Conservation (phyloP, 2,888 invertebrate genomes). For the Drosophila meridiana region DNA sequence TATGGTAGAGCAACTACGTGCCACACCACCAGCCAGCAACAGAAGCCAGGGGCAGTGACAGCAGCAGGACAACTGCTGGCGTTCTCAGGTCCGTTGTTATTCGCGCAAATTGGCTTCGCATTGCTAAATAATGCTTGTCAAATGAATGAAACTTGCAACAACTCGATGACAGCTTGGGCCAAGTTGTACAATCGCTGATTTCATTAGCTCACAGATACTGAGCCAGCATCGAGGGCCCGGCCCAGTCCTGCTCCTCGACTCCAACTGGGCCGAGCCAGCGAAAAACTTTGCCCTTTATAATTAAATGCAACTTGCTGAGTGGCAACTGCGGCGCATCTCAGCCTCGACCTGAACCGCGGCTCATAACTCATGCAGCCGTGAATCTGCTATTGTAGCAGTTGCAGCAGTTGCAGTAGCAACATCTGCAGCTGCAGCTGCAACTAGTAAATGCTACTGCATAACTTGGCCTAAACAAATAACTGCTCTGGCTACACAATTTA, state of each 20-base stretch:
- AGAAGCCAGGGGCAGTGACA: not conserved
- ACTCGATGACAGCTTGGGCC: conserved; percentile 32
- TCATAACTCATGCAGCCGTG: conserved; percentile 48
- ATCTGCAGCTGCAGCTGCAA: conserved; percentile 10
- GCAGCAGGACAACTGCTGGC: conserved; percentile 43
- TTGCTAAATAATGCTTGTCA: conserved; percentile 45
- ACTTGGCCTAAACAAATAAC: conserved; percentile 34
- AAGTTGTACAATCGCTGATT: conserved; percentile 32
- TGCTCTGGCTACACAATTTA: conserved; percentile 29
- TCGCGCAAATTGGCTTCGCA: conserved; percentile 52
- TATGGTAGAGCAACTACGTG: conserved; percentile 67
- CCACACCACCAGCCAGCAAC: conserved; percentile 38
- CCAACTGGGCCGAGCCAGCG: conserved; percentile 4
- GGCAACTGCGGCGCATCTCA: conserved; percentile 28
- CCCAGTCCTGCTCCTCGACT: not conserved
- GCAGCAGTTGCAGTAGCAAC: not conserved
- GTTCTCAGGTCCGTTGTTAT: conserved; percentile 48
- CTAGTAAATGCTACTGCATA: conserved; percentile 3
- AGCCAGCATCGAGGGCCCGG: not conserved
- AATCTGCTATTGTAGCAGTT: conserved; percentile 3
- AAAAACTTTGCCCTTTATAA: conserved; percentile 50
- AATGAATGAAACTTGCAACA: conserved; percentile 45
- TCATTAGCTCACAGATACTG: conserved; percentile 25
- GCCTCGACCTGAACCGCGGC: conserved; percentile 13
- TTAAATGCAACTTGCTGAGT: conserved; percentile 53